phyloP scores from a whole-genome alignment of 2,113 vertebrate genomes.

The Cynocephalus volans region DNA sequence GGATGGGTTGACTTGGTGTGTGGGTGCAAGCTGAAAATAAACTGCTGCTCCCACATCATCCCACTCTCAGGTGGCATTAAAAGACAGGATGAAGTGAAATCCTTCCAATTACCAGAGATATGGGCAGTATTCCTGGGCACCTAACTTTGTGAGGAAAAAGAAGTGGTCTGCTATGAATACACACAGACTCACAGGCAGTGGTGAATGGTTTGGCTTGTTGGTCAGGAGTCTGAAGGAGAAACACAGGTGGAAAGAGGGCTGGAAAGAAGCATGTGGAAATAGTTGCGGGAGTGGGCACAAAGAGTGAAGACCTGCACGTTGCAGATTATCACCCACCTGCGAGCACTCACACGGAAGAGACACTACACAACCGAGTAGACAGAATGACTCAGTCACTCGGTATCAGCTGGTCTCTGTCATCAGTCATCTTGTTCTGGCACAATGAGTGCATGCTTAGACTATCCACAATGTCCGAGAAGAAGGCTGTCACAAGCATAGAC shows the following conservation, averaged over 20 bases:
- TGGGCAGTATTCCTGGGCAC: too few species aligned
- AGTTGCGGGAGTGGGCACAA: not conserved
- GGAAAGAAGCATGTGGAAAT: not conserved
- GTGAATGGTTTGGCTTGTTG: not conserved
- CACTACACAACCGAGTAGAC: not conserved
- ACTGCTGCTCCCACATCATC: not conserved
- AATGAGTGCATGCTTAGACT: not conserved
- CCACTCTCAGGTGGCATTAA: rapidly evolving
- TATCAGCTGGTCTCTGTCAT: not conserved
- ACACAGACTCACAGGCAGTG: not conserved
- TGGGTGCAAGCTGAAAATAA: not conserved
- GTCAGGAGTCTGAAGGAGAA: not conserved
- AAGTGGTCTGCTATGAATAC: not conserved
- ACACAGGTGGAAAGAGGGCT: not conserved
- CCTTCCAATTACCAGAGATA: not conserved
- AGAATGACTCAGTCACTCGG: too few species aligned
- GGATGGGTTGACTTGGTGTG: not conserved
- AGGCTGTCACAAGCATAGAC: rapidly evolving
- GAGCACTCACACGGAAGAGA: not conserved
- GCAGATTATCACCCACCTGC: not conserved
- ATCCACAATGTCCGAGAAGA: not conserved
- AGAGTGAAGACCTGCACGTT: not conserved
- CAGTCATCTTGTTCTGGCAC: not conserved
- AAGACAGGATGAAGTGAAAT: not conserved
- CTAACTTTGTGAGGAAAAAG: not conserved